Evolutionary conservation across 1,140 invertebrate species (phyloP).

Genomic region (Hermetia illucens): DNA sequence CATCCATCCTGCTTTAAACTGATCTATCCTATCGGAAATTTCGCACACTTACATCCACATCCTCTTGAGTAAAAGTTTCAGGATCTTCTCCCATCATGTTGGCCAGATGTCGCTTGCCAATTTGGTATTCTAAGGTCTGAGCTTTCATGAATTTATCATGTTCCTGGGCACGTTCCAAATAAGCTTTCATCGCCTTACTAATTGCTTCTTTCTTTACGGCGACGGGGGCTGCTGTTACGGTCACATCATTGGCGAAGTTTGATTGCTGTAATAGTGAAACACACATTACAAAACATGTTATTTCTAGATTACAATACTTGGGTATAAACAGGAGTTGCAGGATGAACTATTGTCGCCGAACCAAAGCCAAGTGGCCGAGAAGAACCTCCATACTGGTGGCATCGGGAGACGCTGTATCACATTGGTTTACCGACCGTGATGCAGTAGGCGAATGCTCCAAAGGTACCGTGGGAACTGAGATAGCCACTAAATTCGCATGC

Average conservation of each 20-base stretch:
- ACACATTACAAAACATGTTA: too few relatives aligned
- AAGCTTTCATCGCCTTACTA: slow-evolving; percentile 78
- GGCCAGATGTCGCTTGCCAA: slow-evolving; percentile 88
- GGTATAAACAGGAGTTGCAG: too few relatives aligned
- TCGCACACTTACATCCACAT: slow-evolving; percentile 61
- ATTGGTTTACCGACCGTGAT: too few relatives aligned
- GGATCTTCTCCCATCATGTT: slow-evolving; percentile 96
- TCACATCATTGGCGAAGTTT: slow-evolving; percentile 13
- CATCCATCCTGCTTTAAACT: slow-evolving; percentile 2
- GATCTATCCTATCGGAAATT: slow-evolving; percentile 3
- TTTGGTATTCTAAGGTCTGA: slow-evolving; percentile 68
- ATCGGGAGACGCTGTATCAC: too few relatives aligned
- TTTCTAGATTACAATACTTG: too few relatives aligned
- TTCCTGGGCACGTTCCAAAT: slow-evolving; percentile 63
- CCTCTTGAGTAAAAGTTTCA: slow-evolving; percentile 71
- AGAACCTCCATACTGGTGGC: too few relatives aligned
- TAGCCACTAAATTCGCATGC: too few relatives aligned
- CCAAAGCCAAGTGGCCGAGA: too few relatives aligned
- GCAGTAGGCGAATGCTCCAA: too few relatives aligned
- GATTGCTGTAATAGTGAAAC: too few relatives aligned
- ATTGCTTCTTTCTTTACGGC: slow-evolving; percentile 41
- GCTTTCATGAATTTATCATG: slow-evolving; percentile 76
- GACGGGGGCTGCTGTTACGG: slow-evolving; percentile 18
- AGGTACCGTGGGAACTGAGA: too few relatives aligned
- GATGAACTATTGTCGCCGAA: too few relatives aligned